Evolutionary conservation across 2,888 invertebrate genomes (phyloP).

Genomic region (Drosophila atripex): DNA sequence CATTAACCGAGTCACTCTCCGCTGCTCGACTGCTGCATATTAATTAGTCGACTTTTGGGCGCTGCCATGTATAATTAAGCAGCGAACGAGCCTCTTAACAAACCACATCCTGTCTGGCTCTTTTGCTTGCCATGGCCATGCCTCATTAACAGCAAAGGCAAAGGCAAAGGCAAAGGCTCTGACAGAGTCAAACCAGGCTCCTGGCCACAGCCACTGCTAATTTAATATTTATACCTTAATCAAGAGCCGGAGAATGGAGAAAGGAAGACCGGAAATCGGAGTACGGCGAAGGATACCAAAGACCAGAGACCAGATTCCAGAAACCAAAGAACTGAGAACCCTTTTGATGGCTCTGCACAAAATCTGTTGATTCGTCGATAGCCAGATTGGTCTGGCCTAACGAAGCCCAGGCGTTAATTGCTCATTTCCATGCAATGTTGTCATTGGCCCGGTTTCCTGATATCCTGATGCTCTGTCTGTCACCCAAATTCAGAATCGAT

Average conservation of each 20-base stretch:
- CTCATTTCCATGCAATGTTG: constrained; percentile 71
- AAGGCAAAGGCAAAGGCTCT: constrained; percentile 13
- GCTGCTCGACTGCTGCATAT: constrained; percentile 62
- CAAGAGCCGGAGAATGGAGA: constrained; percentile 49
- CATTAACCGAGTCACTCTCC: constrained; percentile 66
- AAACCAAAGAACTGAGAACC: constrained; percentile 27
- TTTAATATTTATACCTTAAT: constrained; percentile 80
- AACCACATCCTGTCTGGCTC: constrained; percentile 61
- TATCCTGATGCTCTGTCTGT: constrained; percentile 50
- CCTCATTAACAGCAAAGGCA: constrained; percentile 60
- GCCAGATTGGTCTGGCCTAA: constrained; percentile 38
- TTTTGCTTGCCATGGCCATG: constrained; percentile 51
- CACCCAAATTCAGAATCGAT: constrained; percentile 75
- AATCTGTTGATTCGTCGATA: constrained; percentile 63
- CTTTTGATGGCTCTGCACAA: constrained; percentile 54
- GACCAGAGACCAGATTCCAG: neutral
- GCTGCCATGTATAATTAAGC: constrained; percentile 78
- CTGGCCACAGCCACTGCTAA: constrained; percentile 49
- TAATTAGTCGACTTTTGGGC: constrained; percentile 78
- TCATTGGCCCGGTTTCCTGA: constrained; percentile 44
- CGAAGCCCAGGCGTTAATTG: constrained; percentile 74
- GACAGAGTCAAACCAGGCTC: neutral
- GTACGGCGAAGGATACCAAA: neutral
- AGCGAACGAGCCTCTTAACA: constrained; percentile 54
- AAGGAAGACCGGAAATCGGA: neutral